Percentiles rank a stretch among this genome's conserved stretches.
Conservation (phyloP, 2,797 vertebrate genomes). For the Liasis olivaceus region DNA sequence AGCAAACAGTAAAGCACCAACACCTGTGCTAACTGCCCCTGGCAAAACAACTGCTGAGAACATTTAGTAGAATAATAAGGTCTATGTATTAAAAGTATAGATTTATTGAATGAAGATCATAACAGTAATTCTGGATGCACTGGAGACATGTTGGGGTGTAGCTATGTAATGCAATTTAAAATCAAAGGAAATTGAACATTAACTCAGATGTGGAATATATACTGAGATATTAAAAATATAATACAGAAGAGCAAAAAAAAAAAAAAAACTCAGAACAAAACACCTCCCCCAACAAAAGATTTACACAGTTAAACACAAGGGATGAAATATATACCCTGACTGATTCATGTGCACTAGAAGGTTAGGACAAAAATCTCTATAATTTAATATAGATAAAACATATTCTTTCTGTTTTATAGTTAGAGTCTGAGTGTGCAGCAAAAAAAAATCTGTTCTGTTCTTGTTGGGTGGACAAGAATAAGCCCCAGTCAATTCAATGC, state of each 20-base stretch:
- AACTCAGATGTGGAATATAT: constrained; percentile 15
- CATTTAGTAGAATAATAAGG: constrained; percentile 45
- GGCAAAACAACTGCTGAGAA: constrained; percentile 18
- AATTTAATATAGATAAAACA: not conserved
- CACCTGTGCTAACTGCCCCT: constrained; percentile 36
- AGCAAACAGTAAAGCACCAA: constrained; percentile 10
- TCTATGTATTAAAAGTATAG: constrained; percentile 41
- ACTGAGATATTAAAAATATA: constrained; percentile 39
- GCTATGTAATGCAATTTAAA: constrained; percentile 3
- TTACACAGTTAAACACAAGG: not conserved
- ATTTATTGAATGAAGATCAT: constrained; percentile 42
- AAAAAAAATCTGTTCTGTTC: not conserved
- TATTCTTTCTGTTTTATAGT: not conserved
- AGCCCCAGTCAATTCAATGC: not conserved
- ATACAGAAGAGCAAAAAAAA: constrained; percentile 39
- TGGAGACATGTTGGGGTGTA: constrained; percentile 28
- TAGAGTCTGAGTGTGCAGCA: not conserved
- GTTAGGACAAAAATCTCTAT: not conserved
- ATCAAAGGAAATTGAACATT: constrained; percentile 1
- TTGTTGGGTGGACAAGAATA: not conserved
- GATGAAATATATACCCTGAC: not conserved
- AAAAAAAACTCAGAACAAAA: constrained; percentile 16
- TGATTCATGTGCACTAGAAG: not conserved
- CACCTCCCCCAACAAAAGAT: not conserved
- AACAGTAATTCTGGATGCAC: constrained; percentile 1